Evolutionary conservation across 2,888 invertebrate species (phyloP).

Genomic region (Tetragnatha montana): DNA sequence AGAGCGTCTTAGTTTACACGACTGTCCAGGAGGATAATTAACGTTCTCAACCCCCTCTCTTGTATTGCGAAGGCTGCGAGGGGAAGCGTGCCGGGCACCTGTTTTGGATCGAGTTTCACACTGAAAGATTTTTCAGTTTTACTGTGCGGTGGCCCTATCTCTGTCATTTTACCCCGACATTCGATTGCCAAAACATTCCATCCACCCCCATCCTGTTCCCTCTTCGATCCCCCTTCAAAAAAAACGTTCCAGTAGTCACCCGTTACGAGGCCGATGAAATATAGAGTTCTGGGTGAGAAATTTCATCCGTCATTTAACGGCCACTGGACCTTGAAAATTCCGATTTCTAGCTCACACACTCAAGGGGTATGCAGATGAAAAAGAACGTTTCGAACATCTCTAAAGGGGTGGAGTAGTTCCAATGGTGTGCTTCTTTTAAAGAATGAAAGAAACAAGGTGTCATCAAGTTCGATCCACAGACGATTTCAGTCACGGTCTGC

Average conservation of each 20-base stretch:
- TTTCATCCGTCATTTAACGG: slow-evolving; percentile 54
- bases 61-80: too few species aligned
- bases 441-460: neutral
- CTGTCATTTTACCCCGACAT: slow-evolving; percentile 1
- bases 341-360: slow-evolving; percentile 59
- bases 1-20: too few species aligned
- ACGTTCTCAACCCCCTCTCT: too few species aligned
- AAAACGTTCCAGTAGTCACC: neutral
- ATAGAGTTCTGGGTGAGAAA: slow-evolving; percentile 49
- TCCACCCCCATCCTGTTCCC: neutral
- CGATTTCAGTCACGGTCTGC: too few species aligned
- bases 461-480: too few species aligned
- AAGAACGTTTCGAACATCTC: slow-evolving; percentile 1
- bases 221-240: neutral
- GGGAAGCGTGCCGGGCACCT: too few species aligned
- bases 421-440: neutral
- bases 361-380: slow-evolving; percentile 17
- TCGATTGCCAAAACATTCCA: slow-evolving; percentile 24
- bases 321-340: slow-evolving; percentile 64
- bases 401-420: neutral
- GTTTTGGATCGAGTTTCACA: too few species aligned
- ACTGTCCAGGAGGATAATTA: too few species aligned
- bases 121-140: too few species aligned
- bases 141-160: too few species aligned
- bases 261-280: slow-evolving; percentile 43